Evolutionary conservation across 2,888 invertebrate genomes (phyloP), one percentile per base, ranked within the genome.

Genomic region (Tetheella fluctuosa): DNA sequence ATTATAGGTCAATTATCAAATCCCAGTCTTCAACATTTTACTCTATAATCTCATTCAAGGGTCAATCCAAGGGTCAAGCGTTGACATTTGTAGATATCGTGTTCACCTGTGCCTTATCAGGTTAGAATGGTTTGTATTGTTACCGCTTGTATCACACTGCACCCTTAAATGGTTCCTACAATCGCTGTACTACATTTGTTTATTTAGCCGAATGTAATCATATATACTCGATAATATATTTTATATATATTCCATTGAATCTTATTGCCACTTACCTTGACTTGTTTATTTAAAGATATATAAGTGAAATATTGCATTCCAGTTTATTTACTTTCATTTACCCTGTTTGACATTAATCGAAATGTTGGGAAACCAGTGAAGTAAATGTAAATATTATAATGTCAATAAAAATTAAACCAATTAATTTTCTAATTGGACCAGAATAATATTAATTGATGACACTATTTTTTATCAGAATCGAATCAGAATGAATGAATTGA

Each of bases 21-120:
- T 60, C 55, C 58, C 59, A 58, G 62, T 77, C 73, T 67, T 69
- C 67, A 65, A 30, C 10, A 63, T 68, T 58, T 64, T 61, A 63
- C 60, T 69, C 68, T 70, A 61, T 69, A 74, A 73, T 74, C 68
- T 66, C 68, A 70, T 71, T 64, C 70, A 64, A 59, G 62, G 83
- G 79, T 80, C 79, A 77, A 70, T 68, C 70, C 65, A 65, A 60
- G 81, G 81, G 84, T 85, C 83, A 84, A 70, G 64, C 71, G 74
- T 81, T 85, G 88, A 82, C 86, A 88, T 88, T 88, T 86, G 77
- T 79, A 80, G 84, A 81, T 81, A 78, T 77, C 81, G 77, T 77
- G 80, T 75, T 76, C 74, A 76, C 71, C 75, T 79, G 72, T 65
- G 60, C 63, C 66, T 71, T 76, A 78, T 81, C 76, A 65, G 59